Evolutionary conservation across 2,797 vertebrate genomes (phyloP).

Genomic region (Gambelia wislizenii): DNA sequence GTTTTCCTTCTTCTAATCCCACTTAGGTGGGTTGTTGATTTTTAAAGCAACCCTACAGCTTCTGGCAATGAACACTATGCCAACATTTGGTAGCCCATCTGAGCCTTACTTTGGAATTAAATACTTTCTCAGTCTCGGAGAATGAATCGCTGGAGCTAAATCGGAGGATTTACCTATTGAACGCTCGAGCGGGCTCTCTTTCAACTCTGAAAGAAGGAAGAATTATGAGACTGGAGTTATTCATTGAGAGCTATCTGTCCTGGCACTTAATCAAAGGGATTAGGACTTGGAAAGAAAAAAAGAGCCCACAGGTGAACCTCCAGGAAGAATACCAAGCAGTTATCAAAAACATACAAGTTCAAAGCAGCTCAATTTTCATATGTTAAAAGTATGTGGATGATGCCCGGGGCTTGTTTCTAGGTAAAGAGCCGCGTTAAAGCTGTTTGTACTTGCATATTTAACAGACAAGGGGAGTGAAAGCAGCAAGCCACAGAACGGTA

Average conservation of each 20-base stretch:
- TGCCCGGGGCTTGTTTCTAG: constrained; percentile 90
- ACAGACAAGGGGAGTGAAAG: constrained; percentile 77
- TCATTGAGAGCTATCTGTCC: constrained; percentile 92
- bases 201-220: constrained; percentile 87
- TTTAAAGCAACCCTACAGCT: constrained; percentile 51
- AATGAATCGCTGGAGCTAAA: constrained; percentile 83
- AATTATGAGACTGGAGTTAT: constrained; percentile 87
- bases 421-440: constrained; percentile 88
- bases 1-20: constrained; percentile 68
- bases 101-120: constrained; percentile 80
- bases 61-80: constrained; percentile 67
- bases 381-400: constrained; percentile 93
- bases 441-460: constrained; percentile 91
- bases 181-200: constrained; percentile 82
- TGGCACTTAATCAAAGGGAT: constrained; percentile 99
- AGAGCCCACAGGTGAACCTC: constrained; percentile 98
- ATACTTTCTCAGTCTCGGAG: constrained; percentile 84
- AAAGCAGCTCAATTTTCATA: constrained; percentile 99
- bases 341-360: constrained; percentile 99
- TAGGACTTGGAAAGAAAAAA: constrained; percentile 93
- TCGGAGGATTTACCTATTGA: constrained; percentile 85
- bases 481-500: constrained; percentile 72
- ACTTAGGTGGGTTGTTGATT: constrained; percentile 27
- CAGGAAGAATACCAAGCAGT: constrained; percentile 99
- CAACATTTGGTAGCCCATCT: constrained; percentile 79